These are phyloP conservation scores for Apodemus speciosus DNA, from an alignment of 2,113 vertebrate species.

Conservation along the genomic window DNA sequence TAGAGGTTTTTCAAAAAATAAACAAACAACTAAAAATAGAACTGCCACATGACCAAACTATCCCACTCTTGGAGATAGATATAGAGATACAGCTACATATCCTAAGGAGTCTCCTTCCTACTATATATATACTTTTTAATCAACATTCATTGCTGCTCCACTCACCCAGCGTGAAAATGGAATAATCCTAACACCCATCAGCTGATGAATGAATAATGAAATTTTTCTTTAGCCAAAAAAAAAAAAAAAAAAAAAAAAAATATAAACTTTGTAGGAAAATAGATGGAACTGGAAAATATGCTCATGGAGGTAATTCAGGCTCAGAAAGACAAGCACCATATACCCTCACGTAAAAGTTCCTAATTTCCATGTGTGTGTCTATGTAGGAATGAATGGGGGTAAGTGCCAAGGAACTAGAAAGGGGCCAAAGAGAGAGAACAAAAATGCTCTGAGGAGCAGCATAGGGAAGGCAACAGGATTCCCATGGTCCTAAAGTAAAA, in stretches of 20 bases:
- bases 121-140: neutral
- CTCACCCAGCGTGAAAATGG: neutral
- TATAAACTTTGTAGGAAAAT: neutral
- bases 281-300: neutral
- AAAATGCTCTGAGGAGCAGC: no score
- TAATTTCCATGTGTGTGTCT: neutral
- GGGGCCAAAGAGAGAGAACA: neutral
- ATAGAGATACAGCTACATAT: neutral
- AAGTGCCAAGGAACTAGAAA: neutral
- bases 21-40: neutral
- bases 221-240: neutral
- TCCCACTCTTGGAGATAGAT: neutral
- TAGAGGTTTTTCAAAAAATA: neutral
- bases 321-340: neutral
- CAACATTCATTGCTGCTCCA: neutral
- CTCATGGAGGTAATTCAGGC: neutral
- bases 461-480: no score
- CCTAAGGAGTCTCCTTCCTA: neutral
- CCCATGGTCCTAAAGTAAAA: neutral
- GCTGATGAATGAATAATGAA: neutral
- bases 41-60: no score
- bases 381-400: neutral
- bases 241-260: neutral
- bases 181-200: neutral
- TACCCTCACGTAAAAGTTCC: neutral